Evolutionary conservation across 2,888 invertebrate genomes (phyloP), one percentile per base, ranked within the genome.

Genomic region (Graphium colonna): DNA sequence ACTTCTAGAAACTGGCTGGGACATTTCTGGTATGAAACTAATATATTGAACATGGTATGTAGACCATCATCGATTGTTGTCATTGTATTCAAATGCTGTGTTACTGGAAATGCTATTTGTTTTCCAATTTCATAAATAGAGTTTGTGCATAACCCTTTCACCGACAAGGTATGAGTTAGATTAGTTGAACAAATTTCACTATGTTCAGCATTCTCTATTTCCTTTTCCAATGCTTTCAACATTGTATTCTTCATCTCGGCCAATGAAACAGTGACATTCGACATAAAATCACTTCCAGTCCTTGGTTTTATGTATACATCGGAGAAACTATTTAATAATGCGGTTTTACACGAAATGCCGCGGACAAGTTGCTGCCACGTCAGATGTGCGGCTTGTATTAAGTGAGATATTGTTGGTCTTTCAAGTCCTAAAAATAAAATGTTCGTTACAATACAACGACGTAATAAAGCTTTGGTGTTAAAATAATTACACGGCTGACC

Each of bases 241-340:
- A 86, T 86, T 41, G 84, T 72, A 36, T 90, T 85, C 64, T 91
- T 88, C 61, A 91, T 86, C 58, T 86, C 82, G 3, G 84, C 82
- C 2, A 91, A 67, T 8, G 91, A 83, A 39, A 82, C 75, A 55
- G 75, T 87, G 0, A 77, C 55, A 15, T 69, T 73, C 0, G 77
- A 67, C 2, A 75, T 67, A 1, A 85, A 80, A 52, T 91, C 88
- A 3, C 75, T 75, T 1, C 86, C 84, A 48, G 82, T 82, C 62
- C 91, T 80, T 0, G 91, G 84, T 63, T 91, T 91, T 3, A 92
- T 90, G 67, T 95, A 95, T 10, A 95, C 92, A 68, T 94, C 94
- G 0, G 91, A 76, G 60, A 92, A 92, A 54, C 92, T 90, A 46
- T 88, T 90, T 1, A 78, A 62, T 55, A 94, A 79, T 0, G 94